These are phyloP conservation scores for Chalcis sispes DNA, from an alignment of 2,888 invertebrate genomes.

Conservation along the genomic window DNA sequence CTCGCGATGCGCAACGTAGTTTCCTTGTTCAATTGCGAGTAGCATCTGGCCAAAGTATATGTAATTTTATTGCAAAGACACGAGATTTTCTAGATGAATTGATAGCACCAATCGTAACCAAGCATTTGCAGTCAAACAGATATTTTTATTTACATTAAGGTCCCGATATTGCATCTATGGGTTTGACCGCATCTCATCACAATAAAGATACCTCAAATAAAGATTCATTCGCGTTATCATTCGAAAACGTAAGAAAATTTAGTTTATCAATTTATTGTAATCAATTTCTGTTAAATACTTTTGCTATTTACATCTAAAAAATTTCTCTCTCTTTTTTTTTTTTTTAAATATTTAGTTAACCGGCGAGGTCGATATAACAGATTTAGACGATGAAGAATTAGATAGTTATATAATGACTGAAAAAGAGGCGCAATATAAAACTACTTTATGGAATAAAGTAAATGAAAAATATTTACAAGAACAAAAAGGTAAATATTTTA, in stretches of 20 bases:
- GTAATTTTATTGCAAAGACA: not conserved
- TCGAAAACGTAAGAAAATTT: conserved; percentile 59
- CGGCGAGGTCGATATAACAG: conserved; percentile 83
- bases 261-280: conserved; percentile 9
- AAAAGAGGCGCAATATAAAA: conserved; percentile 88
- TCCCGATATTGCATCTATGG: conserved; percentile 88
- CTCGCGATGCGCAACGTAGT: too few species aligned
- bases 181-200: conserved; percentile 78
- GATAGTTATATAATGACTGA: conserved; percentile 90
- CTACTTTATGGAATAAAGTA: conserved; percentile 89
- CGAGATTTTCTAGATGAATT: not conserved
- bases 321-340: too few species aligned
- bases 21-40: too few species aligned
- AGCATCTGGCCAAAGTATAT: not conserved
- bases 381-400: conserved; percentile 93
- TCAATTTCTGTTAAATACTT: not conserved
- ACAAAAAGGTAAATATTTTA: conserved; percentile 82
- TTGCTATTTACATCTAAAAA: conserved; percentile 9
- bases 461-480: conserved; percentile 92
- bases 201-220: conserved; percentile 58
- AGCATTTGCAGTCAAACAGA: not conserved
- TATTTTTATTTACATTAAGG: conserved; percentile 72
- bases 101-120: too few species aligned
- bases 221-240: conserved; percentile 51
- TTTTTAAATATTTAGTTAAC: conserved; percentile 60